Conservation (phyloP, 2,888 invertebrate species). For the Eupithecia abbreviata region DNA sequence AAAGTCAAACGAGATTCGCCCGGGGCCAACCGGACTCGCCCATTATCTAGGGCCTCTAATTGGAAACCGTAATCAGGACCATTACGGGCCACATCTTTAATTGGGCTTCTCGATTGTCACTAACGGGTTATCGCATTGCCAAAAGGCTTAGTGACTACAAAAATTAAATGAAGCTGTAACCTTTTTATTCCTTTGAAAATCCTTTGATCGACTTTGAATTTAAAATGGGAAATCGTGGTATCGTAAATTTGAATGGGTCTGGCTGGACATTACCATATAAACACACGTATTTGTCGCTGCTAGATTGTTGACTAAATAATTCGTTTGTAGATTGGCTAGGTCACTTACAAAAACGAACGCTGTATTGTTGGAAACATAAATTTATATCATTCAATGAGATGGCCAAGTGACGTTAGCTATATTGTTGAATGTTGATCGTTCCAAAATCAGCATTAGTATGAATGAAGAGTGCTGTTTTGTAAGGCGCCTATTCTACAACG, state of each 20-base stretch:
- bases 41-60: slow-evolving; percentile 29
- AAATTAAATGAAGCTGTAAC: neutral
- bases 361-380: neutral
- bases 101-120: slow-evolving; percentile 12
- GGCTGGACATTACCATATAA: neutral
- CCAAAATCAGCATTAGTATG: neutral
- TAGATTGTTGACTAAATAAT: neutral
- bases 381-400: neutral
- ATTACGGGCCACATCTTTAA: slow-evolving; percentile 15
- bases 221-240: neutral
- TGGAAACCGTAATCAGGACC: slow-evolving; percentile 29
- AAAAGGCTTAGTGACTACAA: neutral
- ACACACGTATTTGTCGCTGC: neutral
- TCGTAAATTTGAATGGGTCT: neutral
- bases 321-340: neutral
- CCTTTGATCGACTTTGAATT: neutral
- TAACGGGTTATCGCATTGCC: slow-evolving; percentile 18
- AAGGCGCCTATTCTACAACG: too few relatives aligned
- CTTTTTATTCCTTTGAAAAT: neutral
- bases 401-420: neutral
- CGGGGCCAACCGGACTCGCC: slow-evolving; percentile 16
- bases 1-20: slow-evolving; percentile 20
- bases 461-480: neutral
- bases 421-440: neutral
- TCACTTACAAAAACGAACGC: neutral